Conservation (phyloP, 1,140 invertebrate genomes). For the Oncopeltus fasciatus region DNA sequence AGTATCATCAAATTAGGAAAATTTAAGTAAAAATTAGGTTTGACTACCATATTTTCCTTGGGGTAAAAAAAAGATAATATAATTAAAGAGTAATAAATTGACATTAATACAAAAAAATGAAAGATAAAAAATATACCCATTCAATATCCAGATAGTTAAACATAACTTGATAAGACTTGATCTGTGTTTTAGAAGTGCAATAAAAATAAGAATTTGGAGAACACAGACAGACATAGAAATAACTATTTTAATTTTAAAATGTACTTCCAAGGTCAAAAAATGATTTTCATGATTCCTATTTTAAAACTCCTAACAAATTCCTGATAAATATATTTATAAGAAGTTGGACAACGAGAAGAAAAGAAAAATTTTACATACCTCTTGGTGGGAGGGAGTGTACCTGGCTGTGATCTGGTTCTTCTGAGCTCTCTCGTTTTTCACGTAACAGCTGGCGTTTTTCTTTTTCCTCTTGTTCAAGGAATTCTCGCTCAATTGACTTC, state of each 20-base stretch:
- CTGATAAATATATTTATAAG: not conserved
- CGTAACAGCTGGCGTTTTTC: constrained; percentile 8
- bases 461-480: constrained; percentile 20
- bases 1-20: no score
- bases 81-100: no score
- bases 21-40: no score
- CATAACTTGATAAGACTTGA: no score
- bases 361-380: not conserved
- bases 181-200: not conserved
- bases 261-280: not conserved
- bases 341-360: not conserved
- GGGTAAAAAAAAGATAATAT: no score
- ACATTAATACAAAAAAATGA: no score
- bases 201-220: not conserved
- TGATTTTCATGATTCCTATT: not conserved
- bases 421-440: not conserved
- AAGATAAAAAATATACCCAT: no score
- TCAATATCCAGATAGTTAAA: no score
- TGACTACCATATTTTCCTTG: no score
- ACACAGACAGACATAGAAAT: not conserved
- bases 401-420: not conserved
- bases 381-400: not conserved
- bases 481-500: constrained; percentile 18
- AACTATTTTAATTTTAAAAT: not conserved
- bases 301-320: not conserved